Evolutionary conservation across 2,113 vertebrate species (phyloP).

Genomic region (Formicarius rufipectus): DNA sequence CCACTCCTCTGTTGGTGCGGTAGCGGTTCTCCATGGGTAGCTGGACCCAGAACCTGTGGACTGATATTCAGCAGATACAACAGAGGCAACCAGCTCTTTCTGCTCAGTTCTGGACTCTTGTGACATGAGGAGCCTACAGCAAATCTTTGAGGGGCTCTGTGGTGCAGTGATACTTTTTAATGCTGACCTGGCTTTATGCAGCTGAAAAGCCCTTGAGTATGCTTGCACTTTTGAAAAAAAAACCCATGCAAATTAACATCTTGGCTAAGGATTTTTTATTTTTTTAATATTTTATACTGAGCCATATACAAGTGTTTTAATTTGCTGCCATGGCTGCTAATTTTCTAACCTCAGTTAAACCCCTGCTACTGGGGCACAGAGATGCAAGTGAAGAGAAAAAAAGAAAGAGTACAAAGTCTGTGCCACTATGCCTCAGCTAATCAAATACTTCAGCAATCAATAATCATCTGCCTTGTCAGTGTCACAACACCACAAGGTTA

Average conservation of each 20-base stretch:
- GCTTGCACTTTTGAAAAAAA: background rate
- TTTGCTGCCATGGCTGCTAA: background rate
- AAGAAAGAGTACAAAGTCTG: slow-evolving; percentile 52
- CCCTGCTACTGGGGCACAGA: background rate
- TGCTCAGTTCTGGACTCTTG: background rate
- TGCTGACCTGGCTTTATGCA: accelerated
- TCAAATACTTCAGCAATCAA: slow-evolving; percentile 35
- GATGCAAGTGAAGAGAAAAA: background rate
- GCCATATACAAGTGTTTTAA: background rate
- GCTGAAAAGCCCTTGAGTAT: background rate
- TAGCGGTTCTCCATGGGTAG: background rate
- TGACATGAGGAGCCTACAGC: background rate
- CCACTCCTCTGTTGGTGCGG: background rate
- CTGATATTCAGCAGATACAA: background rate
- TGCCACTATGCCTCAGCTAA: background rate
- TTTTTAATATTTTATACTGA: background rate
- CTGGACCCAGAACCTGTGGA: background rate
- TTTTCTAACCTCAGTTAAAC: slow-evolving; percentile 17
- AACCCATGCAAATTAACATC: background rate
- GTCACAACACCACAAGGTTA: background rate
- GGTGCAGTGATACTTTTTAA: background rate
- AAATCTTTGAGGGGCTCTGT: background rate
- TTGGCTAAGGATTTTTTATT: background rate
- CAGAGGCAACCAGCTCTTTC: background rate
- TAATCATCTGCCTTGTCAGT: slow-evolving; percentile 4